Conservation (phyloP, 2,888 invertebrate species). For the Zaprionus lineosus region DNA sequence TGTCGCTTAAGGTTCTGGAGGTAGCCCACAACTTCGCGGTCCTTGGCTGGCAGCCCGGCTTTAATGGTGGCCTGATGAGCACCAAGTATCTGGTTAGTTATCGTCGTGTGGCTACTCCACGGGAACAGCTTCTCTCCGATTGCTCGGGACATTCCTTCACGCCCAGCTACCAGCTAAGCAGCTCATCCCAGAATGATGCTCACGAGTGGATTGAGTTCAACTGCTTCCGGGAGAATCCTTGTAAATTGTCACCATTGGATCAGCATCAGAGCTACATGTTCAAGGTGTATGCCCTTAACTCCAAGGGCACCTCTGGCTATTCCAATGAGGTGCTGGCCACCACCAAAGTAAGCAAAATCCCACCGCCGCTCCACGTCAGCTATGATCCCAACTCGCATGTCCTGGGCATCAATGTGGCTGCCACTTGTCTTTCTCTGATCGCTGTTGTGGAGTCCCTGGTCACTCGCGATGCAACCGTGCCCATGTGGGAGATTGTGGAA, state of each 20-base stretch:
- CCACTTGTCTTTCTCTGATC: constrained; percentile 90
- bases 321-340: constrained; percentile 92
- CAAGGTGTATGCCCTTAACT: constrained; percentile 94
- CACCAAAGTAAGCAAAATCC: constrained; percentile 93
- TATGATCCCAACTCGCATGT: constrained; percentile 91
- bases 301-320: constrained; percentile 93
- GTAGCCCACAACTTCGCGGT: constrained; percentile 91
- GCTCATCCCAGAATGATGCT: constrained; percentile 58
- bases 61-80: constrained; percentile 92
- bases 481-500: constrained; percentile 89
- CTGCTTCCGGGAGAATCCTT: constrained; percentile 93
- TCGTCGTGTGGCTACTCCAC: constrained; percentile 86
- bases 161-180: constrained; percentile 44
- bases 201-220: constrained; percentile 92
- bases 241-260: constrained; percentile 92
- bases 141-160: constrained; percentile 81
- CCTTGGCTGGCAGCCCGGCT: constrained; percentile 94
- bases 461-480: constrained; percentile 84
- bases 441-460: constrained; percentile 89
- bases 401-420: constrained; percentile 90
- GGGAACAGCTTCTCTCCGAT: constrained; percentile 85
- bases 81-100: constrained; percentile 94
- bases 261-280: constrained; percentile 94
- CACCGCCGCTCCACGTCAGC: constrained; percentile 90
- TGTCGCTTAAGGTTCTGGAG: constrained; percentile 87